Conservation (phyloP, 2,113 vertebrate species). For the Lepidothrix coronata region DNA sequence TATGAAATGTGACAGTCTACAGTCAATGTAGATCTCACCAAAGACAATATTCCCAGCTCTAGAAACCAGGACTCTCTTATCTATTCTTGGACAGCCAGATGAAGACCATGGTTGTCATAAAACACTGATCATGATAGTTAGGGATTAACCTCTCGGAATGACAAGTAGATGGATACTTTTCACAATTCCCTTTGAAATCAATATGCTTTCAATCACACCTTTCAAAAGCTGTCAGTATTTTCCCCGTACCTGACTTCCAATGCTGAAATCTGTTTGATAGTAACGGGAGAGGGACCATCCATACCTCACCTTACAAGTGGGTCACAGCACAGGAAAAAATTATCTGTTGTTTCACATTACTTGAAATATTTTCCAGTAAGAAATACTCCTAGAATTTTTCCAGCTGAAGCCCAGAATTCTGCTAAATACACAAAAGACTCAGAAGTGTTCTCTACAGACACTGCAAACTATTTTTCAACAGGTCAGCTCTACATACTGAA, state of each 20-base stretch:
- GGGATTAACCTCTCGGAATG: neutral
- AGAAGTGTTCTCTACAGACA: constrained; percentile 8
- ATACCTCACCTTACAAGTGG: constrained; percentile 15
- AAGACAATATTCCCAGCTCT: neutral
- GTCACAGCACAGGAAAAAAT: neutral
- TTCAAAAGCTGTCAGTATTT: neutral
- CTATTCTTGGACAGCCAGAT: neutral
- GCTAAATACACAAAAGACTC: constrained; percentile 16
- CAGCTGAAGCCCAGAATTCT: constrained; percentile 12
- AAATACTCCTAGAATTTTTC: constrained; percentile 14
- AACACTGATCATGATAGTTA: neutral
- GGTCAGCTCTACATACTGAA: constrained; percentile 23
- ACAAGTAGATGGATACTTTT: neutral
- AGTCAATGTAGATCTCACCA: neutral
- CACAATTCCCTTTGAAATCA: neutral
- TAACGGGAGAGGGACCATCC: neutral
- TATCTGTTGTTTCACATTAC: constrained; percentile 22
- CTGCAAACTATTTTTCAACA: constrained; percentile 10
- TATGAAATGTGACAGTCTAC: neutral
- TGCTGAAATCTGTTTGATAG: neutral
- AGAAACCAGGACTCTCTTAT: neutral
- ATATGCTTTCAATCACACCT: neutral
- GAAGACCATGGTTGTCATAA: neutral
- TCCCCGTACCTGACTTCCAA: neutral
- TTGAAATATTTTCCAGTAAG: constrained; percentile 32